These are phyloP conservation scores for Brenthis ino DNA, from an alignment of 2,888 invertebrate species.

Conservation along the genomic window DNA sequence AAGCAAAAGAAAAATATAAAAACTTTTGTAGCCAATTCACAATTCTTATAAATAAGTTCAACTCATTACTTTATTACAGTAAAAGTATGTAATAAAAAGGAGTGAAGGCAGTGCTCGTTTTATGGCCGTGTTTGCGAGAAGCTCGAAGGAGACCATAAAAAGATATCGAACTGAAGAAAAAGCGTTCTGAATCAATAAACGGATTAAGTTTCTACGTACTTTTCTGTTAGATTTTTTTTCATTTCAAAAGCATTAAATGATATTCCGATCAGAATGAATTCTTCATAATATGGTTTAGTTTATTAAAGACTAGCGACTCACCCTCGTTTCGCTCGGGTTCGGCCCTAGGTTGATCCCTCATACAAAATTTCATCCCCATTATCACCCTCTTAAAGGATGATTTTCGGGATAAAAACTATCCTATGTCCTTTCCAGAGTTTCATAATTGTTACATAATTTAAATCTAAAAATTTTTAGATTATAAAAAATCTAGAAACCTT, in stretches of 20 bases:
- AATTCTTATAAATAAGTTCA: conserved; percentile 18
- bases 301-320: conserved; percentile 1
- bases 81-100: conserved; percentile 43
- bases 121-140: conserved; percentile 41
- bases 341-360: too few species aligned
- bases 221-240: conserved; percentile 20
- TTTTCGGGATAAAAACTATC: too few species aligned
- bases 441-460: too few species aligned
- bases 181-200: conserved; percentile 52
- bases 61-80: conserved; percentile 31
- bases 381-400: too few species aligned
- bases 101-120: conserved; percentile 41
- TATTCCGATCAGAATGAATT: conserved; percentile 18
- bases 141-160: conserved; percentile 40
- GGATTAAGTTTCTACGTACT: conserved; percentile 44
- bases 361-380: too few species aligned
- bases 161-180: conserved; percentile 42
- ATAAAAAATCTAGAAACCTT: too few species aligned
- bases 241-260: conserved; percentile 26
- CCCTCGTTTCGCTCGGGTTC: too few species aligned
- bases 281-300: conserved; percentile 17
- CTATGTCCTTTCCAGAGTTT: too few species aligned
- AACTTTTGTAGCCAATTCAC: neutral
- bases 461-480: too few species aligned
- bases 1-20: neutral